These are phyloP conservation scores for Caenorhabditis sp. DNA, from an alignment of 2,888 invertebrate genomes.

Conservation along the genomic window DNA sequence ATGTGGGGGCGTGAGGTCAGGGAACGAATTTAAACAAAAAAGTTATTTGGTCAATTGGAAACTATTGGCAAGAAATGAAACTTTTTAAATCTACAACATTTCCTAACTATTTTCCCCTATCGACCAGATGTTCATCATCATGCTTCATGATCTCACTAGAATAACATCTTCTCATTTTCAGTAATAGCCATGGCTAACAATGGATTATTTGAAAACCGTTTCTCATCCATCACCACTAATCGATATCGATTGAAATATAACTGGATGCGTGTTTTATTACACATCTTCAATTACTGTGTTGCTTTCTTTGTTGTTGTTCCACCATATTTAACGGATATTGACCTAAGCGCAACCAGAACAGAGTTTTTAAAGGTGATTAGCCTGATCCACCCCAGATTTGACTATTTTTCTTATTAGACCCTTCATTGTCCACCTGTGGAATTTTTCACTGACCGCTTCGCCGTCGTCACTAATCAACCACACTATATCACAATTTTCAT, in stretches of 20 bases:
- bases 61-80: too few relatives aligned
- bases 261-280: constrained; percentile 6
- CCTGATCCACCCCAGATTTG: not conserved
- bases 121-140: too few relatives aligned
- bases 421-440: constrained; percentile 13
- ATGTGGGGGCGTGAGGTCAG: too few relatives aligned
- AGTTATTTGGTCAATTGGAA: too few relatives aligned
- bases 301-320: constrained; percentile 11
- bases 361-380: not conserved
- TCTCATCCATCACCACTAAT: constrained; percentile 10
- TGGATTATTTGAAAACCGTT: constrained; percentile 16
- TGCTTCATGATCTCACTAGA: too few relatives aligned
- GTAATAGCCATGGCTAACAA: constrained; percentile 6
- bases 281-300: constrained; percentile 11
- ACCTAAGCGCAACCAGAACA: not conserved
- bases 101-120: too few relatives aligned
- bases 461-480: not conserved
- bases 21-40: too few relatives aligned
- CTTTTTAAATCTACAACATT: too few relatives aligned
- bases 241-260: constrained; percentile 3
- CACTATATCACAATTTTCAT: not conserved
- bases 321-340: constrained; percentile 11
- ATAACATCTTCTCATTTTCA: not conserved
- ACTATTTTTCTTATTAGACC: not conserved
- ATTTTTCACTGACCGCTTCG: constrained; percentile 10